Evolutionary conservation across 2,888 invertebrate genomes (phyloP).

Genomic region (Epistrophe eligans): DNA sequence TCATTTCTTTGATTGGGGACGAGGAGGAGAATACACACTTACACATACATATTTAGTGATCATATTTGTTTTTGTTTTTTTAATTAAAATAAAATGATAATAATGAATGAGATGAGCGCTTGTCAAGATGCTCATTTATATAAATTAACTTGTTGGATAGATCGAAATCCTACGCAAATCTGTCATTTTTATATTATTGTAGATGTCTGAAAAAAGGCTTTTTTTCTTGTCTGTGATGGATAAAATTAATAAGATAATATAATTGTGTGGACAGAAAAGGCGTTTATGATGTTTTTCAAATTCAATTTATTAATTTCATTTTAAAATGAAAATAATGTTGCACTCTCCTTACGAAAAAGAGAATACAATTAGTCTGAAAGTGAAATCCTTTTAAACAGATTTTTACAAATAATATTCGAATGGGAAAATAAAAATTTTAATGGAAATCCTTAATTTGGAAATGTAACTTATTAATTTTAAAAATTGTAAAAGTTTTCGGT

Average conservation of each 20-base stretch:
- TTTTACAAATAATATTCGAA: no score
- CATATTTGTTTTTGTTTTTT: neutral
- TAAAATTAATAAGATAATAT: neutral
- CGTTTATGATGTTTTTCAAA: neutral
- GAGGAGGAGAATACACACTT: slow-evolving; percentile 1
- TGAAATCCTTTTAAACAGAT: neutral
- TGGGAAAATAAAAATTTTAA: no score
- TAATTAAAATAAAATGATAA: slow-evolving; percentile 52
- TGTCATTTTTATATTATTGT: slow-evolving; percentile 32
- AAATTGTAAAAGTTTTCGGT: no score
- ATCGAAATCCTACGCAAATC: slow-evolving; percentile 37
- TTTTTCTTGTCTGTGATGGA: neutral
- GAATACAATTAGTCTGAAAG: neutral
- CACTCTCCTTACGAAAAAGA: neutral
- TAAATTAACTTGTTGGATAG: slow-evolving; percentile 40
- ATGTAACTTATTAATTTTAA: no score
- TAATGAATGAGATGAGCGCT: slow-evolving; percentile 54
- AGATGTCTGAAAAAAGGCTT: neutral
- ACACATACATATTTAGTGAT: neutral
- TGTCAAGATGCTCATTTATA: slow-evolving; percentile 38
- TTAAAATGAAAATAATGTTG: neutral
- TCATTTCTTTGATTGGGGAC: slow-evolving; percentile 39
- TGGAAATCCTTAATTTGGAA: no score
- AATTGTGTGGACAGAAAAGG: neutral
- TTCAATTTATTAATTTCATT: slow-evolving; percentile 13